These are phyloP conservation scores for Idaea aversata DNA, from an alignment of 2,888 invertebrate genomes.

Conservation along the genomic window DNA sequence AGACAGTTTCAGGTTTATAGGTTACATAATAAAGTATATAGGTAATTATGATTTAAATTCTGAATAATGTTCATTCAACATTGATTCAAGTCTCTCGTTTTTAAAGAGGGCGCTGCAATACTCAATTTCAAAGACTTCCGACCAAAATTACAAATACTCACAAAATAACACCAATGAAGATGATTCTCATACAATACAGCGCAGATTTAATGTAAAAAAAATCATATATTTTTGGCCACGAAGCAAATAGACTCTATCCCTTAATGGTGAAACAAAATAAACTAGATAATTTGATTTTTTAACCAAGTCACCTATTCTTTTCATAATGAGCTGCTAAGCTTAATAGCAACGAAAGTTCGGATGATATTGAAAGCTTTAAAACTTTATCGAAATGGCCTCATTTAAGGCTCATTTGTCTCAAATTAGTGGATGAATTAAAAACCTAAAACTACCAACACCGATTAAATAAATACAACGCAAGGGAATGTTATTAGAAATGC, in stretches of 20 bases:
- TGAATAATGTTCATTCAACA: background rate
- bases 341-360: background rate
- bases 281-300: background rate
- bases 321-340: background rate
- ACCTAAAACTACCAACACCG: constrained; percentile 27
- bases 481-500: constrained; percentile 30
- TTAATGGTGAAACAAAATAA: background rate
- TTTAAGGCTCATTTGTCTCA: background rate
- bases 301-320: background rate
- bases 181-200: too few species aligned
- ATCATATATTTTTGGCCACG: too few species aligned
- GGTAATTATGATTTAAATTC: background rate
- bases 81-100: background rate
- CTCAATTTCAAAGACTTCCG: too few species aligned
- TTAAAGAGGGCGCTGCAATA: background rate
- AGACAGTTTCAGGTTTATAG: background rate
- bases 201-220: too few species aligned
- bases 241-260: too few species aligned
- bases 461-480: constrained; percentile 15
- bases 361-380: background rate
- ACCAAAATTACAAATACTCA: too few species aligned
- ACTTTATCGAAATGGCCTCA: background rate
- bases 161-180: too few species aligned
- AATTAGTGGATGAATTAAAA: constrained; percentile 8
- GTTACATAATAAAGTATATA: background rate